Base-by-base conservation (phyloP, 1,140 invertebrate genomes). In the Charaxes varanes region DNA sequence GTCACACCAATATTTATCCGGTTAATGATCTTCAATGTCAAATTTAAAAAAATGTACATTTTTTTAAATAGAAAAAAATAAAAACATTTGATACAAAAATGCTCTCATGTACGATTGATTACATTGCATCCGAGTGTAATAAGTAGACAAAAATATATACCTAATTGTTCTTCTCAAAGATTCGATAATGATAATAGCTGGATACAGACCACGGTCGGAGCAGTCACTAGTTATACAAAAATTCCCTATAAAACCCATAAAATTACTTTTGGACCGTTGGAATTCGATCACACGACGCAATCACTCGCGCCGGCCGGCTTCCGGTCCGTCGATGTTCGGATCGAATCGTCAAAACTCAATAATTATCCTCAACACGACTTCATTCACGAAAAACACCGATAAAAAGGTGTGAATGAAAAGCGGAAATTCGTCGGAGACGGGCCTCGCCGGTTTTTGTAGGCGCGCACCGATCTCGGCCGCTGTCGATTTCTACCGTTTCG, bases 291-390 rank as follows among this genome's bases (percentile, higher is more conserved):
- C 49, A 62, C 53, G 62, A 69, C 50, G 63, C 71, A 70, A 78
- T 78, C 67, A 64, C 53, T 61, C 69, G 63, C 69, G 55, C 63
- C 54, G 62, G 65, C 58, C 37, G 62, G 76, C 76, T 79, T 82
- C 78, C 78, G 78, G 66, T 72, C 70, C 64, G 73, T 79, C 79
- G 76, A 83, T 83, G 76, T 79, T 80, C 76, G 79, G 79, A 70
- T 69, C 79, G 74, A 83, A 83, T 83, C 67, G 70, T 71, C 59
- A 66, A 80, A 82, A 79, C 80, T 83, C 68, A 83, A 83, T 83
- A 80, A 83, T 83, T 83, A 83, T 76, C 72, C 66, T 66, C 62
- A 71, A 80, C 76, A 83, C 74, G 74, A 83, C 74, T 80, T 78
- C 79, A 83, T 83, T 83, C 73, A 80, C 66, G 63, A 79, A 77